Evolutionary conservation across 2,113 vertebrate species (phyloP).

Genomic region (Dryoscopus gambensis): DNA sequence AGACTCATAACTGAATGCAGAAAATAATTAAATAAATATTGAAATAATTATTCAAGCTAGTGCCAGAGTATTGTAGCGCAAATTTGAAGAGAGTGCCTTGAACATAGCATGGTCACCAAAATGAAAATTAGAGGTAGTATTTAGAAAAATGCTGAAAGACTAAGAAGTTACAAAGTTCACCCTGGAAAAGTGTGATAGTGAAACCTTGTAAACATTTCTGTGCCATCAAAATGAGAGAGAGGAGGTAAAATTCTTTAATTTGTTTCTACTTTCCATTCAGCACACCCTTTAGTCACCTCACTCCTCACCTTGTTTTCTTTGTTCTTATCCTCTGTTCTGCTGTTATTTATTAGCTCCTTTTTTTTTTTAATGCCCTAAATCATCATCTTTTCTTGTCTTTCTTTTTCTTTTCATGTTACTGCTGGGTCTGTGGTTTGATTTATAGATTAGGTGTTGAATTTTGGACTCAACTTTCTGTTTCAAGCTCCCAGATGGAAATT

Average conservation of each 20-base stretch:
- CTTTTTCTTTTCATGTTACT: neutral
- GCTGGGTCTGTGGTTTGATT: neutral
- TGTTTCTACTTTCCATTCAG: neutral
- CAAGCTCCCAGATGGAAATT: neutral
- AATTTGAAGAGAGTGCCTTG: neutral
- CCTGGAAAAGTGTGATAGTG: neutral
- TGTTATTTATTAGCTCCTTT: neutral
- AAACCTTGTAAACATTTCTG: neutral
- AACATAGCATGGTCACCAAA: neutral
- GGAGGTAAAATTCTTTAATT: neutral
- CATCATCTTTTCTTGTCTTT: neutral
- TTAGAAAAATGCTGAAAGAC: neutral
- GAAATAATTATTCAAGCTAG: neutral
- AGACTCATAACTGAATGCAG: neutral
- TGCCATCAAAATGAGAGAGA: neutral
- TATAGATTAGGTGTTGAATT: neutral
- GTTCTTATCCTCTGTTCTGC: neutral
- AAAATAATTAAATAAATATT: neutral
- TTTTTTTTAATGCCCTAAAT: neutral
- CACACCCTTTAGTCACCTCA: neutral
- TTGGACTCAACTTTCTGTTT: neutral
- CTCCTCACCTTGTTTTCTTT: neutral
- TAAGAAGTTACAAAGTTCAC: neutral
- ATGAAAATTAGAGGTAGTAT: neutral
- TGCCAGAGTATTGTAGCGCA: neutral